These are phyloP conservation scores for Asobara japonica DNA, from an alignment of 1,140 invertebrate species.

Conservation along the genomic window DNA sequence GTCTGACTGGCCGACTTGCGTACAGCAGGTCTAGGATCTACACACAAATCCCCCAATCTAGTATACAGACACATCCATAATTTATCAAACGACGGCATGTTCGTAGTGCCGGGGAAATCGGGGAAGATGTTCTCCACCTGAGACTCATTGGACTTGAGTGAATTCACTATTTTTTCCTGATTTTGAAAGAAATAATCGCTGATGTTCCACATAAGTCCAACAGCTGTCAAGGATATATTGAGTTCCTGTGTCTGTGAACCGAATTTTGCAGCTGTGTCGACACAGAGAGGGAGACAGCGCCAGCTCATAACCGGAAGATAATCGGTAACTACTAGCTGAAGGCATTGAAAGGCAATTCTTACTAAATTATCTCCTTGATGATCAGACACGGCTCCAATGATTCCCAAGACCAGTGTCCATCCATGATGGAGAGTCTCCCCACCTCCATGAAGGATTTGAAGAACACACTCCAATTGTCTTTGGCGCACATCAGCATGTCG, in stretches of 20 bases:
- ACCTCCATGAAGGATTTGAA: conserved; percentile 91
- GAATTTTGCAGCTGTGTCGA: conserved; percentile 95
- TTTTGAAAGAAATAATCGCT: conserved; percentile 97
- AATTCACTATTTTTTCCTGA: conserved; percentile 83
- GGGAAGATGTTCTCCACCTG: conserved; percentile 74
- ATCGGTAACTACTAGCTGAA: conserved; percentile 97
- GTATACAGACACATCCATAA: conserved; percentile 96
- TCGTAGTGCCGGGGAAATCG: conserved; percentile 83
- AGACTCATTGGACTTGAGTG: conserved; percentile 71
- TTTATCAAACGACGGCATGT: conserved; percentile 90
- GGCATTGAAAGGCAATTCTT: conserved; percentile 93
- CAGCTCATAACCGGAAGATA: conserved; percentile 90
- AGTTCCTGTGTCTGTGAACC: conserved; percentile 96
- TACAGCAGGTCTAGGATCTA: conserved; percentile 93
- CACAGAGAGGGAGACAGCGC: conserved; percentile 87
- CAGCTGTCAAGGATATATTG: conserved; percentile 98
- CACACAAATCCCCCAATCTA: conserved; percentile 90
- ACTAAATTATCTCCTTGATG: conserved; percentile 93
- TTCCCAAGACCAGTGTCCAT: conserved; percentile 93
- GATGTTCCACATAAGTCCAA: conserved; percentile 98
- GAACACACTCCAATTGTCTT: conserved; percentile 93
- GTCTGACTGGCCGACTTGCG: conserved; percentile 99
- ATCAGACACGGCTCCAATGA: conserved; percentile 93
- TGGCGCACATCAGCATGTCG: conserved; percentile 93
- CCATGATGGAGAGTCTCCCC: conserved; percentile 92